Conservation (phyloP, 1,140 invertebrate genomes). For the Diabrotica virgifera region DNA sequence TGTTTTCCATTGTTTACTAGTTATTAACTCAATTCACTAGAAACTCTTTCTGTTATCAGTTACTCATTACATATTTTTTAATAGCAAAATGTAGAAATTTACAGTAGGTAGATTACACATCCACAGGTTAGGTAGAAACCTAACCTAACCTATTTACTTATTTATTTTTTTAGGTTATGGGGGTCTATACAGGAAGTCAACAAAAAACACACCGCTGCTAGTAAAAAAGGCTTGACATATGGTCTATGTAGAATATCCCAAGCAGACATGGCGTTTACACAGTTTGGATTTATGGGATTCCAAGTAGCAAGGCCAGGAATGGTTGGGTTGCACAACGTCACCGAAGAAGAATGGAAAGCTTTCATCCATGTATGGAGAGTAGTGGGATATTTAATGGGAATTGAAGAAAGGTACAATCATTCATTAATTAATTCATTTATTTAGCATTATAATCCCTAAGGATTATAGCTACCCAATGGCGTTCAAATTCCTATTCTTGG, state of each 20-base stretch:
- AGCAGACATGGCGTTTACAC: conserved; percentile 79
- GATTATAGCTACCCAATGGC: too few species aligned
- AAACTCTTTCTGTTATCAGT: too few species aligned
- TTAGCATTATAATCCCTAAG: too few species aligned
- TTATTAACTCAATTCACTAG: too few species aligned
- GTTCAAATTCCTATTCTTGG: too few species aligned
- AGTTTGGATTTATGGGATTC: conserved; percentile 84
- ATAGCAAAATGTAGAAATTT: too few species aligned
- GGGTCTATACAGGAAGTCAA: conserved; percentile 67
- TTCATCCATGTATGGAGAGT: conserved; percentile 82
- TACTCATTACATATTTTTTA: too few species aligned
- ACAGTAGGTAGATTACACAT: too few species aligned
- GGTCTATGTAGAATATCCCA: conserved; percentile 62
- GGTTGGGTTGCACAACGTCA: conserved; percentile 59
- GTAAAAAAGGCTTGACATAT: conserved; percentile 49
- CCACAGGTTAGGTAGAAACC: too few species aligned
- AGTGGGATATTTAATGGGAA: conserved; percentile 51
- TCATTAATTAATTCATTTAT: not conserved
- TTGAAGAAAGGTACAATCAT: conserved; percentile 18
- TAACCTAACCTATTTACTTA: too few species aligned
- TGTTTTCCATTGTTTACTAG: too few species aligned
- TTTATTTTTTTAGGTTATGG: conserved; percentile 54
- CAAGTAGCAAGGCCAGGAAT: conserved; percentile 62
- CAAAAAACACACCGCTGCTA: conserved; percentile 61
- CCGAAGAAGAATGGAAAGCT: conserved; percentile 63